These are phyloP conservation scores for Cyanoramphus novaezelandiae DNA, from an alignment of 2,113 vertebrate genomes.

Conservation along the genomic window DNA sequence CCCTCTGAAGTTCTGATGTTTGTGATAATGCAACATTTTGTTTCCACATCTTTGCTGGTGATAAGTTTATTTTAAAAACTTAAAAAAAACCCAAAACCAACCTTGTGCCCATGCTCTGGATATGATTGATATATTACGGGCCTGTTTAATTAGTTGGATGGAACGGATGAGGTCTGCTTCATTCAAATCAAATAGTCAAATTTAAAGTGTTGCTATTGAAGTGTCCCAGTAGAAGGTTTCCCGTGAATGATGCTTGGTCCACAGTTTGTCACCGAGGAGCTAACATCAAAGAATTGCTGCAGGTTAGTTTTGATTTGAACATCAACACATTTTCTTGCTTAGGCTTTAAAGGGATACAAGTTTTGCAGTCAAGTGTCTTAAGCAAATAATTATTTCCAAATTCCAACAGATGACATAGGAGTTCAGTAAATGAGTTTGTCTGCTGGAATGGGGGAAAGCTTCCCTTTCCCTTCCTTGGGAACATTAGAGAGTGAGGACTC, in stretches of 20 bases:
- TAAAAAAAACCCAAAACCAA: not conserved
- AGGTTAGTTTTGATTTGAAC: not conserved
- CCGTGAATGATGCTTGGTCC: not conserved
- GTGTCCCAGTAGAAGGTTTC: not conserved
- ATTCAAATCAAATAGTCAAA: not conserved
- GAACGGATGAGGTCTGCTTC: not conserved
- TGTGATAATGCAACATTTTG: not conserved
- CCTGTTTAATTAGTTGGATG: not conserved
- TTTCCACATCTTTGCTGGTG: not conserved
- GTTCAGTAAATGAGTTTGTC: not conserved
- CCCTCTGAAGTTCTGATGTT: not conserved
- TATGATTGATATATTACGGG: not conserved
- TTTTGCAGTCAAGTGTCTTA: not conserved
- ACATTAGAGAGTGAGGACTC: not conserved
- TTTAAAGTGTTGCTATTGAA: not conserved
- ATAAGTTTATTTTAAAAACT: not conserved
- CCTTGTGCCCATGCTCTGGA: not conserved
- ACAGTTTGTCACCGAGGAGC: not conserved
- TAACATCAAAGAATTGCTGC: not conserved
- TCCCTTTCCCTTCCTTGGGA: not conserved
- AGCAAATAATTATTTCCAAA: not conserved
- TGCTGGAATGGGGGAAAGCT: not conserved
- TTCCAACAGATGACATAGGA: not conserved
- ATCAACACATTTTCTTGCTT: not conserved
- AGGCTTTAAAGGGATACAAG: not conserved